phyloP scores from a whole-genome alignment of 2,888 invertebrate species.

The Nezara viridula region DNA sequence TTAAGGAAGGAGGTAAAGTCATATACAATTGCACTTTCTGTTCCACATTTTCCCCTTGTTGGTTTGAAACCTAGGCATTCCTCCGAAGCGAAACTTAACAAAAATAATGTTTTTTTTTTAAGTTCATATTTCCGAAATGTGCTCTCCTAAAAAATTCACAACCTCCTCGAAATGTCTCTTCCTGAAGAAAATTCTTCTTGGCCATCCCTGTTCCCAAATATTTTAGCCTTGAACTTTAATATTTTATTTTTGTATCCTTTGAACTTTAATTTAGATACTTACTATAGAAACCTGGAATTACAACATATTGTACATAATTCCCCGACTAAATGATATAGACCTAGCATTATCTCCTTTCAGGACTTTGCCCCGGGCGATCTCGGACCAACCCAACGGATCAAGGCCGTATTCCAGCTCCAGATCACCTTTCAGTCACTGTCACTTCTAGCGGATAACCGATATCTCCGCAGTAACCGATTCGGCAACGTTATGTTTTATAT shows the following conservation, averaged over 20 bases:
- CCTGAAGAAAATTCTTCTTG: too few relatives aligned
- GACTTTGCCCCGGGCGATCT: not conserved
- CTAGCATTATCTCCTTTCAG: not conserved
- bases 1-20: too few relatives aligned
- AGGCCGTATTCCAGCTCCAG: not conserved
- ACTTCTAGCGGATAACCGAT: not conserved
- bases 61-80: too few relatives aligned
- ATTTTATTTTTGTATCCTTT: not conserved
- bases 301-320: not conserved
- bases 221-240: not conserved
- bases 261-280: not conserved
- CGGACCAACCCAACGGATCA: slow-evolving; percentile 13
- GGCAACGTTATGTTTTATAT: not conserved
- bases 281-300: not conserved
- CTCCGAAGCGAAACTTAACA: too few relatives aligned
- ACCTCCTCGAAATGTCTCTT: too few relatives aligned
- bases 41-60: too few relatives aligned
- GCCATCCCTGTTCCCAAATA: not conserved
- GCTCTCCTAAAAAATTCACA: too few relatives aligned
- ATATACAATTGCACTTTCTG: too few relatives aligned
- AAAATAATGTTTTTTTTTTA: too few relatives aligned
- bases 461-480: not conserved
- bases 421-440: slow-evolving; percentile 34
- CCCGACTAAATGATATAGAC: not conserved
- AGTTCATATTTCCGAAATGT: too few relatives aligned